phyloP scores from a whole-genome alignment of 2,113 vertebrate genomes.

The Pterophyllum scalare region DNA sequence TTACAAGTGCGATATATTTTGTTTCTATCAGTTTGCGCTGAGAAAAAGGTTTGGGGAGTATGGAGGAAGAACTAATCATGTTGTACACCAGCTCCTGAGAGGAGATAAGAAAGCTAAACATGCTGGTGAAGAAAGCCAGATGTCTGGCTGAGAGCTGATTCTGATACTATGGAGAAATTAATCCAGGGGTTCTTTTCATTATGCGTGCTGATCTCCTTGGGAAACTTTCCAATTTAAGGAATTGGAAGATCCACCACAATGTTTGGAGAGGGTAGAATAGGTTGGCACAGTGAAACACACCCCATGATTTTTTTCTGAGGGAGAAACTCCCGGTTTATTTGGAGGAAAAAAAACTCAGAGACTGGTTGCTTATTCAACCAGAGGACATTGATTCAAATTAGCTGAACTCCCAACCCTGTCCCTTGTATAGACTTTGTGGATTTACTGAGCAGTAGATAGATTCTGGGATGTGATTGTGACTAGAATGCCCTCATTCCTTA shows the following conservation, averaged over 20 bases:
- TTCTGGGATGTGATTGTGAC: conserved; percentile 54
- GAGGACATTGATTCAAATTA: conserved; percentile 71
- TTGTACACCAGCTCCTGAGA: conserved; percentile 51
- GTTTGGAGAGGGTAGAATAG: neutral
- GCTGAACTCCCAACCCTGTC: conserved; percentile 14
- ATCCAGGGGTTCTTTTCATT: conserved; percentile 18
- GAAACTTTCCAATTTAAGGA: neutral
- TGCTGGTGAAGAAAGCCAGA: conserved; percentile 51
- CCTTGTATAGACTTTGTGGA: conserved; percentile 47
- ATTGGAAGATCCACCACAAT: neutral
- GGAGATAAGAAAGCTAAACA: conserved; percentile 58
- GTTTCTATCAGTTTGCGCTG: conserved; percentile 75
- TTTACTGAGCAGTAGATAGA: conserved; percentile 54
- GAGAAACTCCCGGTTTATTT: conserved; percentile 46
- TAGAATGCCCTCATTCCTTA: conserved; percentile 27
- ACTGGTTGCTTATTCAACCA: conserved; percentile 43
- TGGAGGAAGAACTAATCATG: conserved; percentile 44
- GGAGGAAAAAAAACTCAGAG: neutral
- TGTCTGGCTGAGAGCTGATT: conserved; percentile 26
- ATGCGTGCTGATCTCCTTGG: neutral
- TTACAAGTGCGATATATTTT: conserved; percentile 57
- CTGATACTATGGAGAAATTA: conserved; percentile 46
- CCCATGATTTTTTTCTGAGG: conserved; percentile 25
- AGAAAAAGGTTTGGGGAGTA: conserved; percentile 44
- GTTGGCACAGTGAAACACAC: neutral